A percentile compares a stretch with the other conserved stretches of the same genome.
Conservation (phyloP, 2,888 invertebrate genomes). For the Oligia strigilis region DNA sequence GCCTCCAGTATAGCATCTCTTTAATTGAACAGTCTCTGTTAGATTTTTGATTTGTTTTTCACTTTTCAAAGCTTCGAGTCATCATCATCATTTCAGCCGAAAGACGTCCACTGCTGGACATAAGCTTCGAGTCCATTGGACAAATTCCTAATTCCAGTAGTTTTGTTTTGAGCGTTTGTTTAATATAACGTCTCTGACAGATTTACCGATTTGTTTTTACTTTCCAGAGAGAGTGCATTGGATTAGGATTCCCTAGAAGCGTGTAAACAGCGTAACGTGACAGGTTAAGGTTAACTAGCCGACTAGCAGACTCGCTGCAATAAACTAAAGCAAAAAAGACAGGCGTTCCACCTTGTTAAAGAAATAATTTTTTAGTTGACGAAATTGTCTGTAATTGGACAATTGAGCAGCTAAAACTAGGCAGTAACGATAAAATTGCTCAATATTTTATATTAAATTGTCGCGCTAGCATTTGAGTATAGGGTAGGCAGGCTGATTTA, state of each 20-base stretch:
- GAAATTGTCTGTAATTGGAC: conserved; percentile 61
- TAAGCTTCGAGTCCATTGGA: not conserved
- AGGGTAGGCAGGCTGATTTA: not conserved
- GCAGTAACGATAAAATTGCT: conserved; percentile 56
- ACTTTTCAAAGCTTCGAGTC: not conserved
- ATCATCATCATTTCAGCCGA: no score
- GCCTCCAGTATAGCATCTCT: not conserved
- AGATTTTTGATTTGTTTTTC: not conserved
- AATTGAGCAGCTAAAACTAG: conserved; percentile 58
- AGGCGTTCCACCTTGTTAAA: conserved; percentile 44
- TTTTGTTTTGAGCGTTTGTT: not conserved
- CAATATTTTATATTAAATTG: conserved; percentile 13
- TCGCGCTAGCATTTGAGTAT: not conserved
- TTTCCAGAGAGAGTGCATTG: conserved; percentile 1
- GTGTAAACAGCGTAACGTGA: not conserved
- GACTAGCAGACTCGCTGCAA: conserved; percentile 13
- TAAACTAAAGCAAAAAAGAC: conserved; percentile 42
- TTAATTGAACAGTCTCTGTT: not conserved
- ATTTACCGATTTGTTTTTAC: not conserved
- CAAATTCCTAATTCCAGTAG: not conserved
- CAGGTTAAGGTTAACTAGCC: not conserved
- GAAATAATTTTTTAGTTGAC: conserved; percentile 51
- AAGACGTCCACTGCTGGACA: no score
- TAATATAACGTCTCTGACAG: not conserved
- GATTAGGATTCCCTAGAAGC: conserved; percentile 9